phyloP scores from a whole-genome alignment of 1,140 invertebrate genomes.

The Panagrolaimus sp. region DNA sequence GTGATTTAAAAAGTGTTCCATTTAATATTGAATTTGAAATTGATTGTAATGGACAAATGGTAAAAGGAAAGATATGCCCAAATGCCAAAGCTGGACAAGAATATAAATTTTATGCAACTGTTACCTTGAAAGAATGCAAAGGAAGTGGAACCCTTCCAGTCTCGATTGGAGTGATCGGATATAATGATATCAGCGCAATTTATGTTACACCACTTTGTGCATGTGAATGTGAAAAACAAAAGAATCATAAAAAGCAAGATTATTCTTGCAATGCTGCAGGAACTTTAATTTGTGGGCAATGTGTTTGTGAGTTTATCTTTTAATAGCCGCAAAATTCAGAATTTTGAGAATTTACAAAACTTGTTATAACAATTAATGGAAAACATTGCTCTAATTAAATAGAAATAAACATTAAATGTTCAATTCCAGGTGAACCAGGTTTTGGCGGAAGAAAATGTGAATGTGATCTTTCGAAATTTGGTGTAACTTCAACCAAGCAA shows the following conservation, averaged over 20 bases:
- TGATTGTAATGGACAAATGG: slow-evolving; percentile 49
- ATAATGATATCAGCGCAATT: slow-evolving; percentile 53
- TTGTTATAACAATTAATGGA: too few relatives aligned
- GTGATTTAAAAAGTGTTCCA: slow-evolving; percentile 45
- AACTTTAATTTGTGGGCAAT: slow-evolving; percentile 52
- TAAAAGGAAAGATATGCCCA: slow-evolving; percentile 40
- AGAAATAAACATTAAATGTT: too few relatives aligned
- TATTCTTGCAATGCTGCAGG: slow-evolving; percentile 42
- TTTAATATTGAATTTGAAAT: slow-evolving; percentile 51
- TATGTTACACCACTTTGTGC: slow-evolving; percentile 58
- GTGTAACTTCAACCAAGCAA: slow-evolving; percentile 46
- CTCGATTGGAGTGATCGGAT: slow-evolving; percentile 54
- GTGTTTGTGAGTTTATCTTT: slow-evolving; percentile 43
- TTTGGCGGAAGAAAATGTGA: slow-evolving; percentile 51
- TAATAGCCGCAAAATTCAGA: too few relatives aligned
- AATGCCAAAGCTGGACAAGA: slow-evolving; percentile 44
- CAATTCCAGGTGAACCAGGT: slow-evolving; percentile 43
- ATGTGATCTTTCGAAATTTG: slow-evolving; percentile 52
- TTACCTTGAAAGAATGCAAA: slow-evolving; percentile 49
- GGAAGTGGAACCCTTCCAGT: slow-evolving; percentile 45
- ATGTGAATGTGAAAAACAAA: slow-evolving; percentile 55
- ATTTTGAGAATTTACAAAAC: too few relatives aligned
- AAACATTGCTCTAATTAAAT: too few relatives aligned
- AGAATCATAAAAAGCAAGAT: slow-evolving; percentile 32
- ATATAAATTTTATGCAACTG: slow-evolving; percentile 50